Conservation (phyloP, 2,888 invertebrate genomes). For the Callinectes sapidus region DNA sequence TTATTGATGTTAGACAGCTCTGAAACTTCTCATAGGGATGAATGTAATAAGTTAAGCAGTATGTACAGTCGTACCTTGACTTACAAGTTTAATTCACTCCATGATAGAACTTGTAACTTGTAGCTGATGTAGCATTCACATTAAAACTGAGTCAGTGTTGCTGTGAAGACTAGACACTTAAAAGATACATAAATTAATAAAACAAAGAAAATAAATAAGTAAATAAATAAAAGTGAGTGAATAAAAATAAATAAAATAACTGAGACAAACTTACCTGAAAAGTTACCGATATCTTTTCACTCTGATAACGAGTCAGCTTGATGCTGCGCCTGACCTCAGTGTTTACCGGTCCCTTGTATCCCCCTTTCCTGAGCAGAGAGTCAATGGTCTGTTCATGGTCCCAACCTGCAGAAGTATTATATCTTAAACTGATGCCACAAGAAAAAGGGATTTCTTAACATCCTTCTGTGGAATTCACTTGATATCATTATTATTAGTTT, state of each 20-base stretch:
- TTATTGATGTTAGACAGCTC: no score
- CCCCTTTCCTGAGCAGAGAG: slow-evolving; percentile 96
- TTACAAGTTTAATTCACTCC: no score
- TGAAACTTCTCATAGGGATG: no score
- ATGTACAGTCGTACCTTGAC: no score
- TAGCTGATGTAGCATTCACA: neutral
- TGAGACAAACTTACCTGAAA: slow-evolving; percentile 78
- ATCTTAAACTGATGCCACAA: neutral
- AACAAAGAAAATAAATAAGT: neutral
- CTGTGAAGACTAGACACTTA: neutral
- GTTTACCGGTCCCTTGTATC: slow-evolving; percentile 94
- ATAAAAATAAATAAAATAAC: neutral
- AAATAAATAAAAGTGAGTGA: neutral
- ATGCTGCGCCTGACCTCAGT: slow-evolving; percentile 90
- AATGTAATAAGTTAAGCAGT: no score
- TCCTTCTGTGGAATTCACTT: no score
- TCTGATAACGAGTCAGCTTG: slow-evolving; percentile 96
- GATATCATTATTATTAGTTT: no score
- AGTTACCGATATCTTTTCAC: slow-evolving; percentile 93
- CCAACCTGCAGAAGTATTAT: slow-evolving; percentile 85
- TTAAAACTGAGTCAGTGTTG: neutral
- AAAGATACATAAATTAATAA: neutral
- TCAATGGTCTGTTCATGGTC: slow-evolving; percentile 99
- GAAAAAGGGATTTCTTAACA: no score
- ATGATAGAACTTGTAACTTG: no score